Percentiles rank a stretch among this genome's conserved stretches.
Evolutionary conservation across 1,140 invertebrate species (phyloP).

Genomic region (Agrypnia vestita): DNA sequence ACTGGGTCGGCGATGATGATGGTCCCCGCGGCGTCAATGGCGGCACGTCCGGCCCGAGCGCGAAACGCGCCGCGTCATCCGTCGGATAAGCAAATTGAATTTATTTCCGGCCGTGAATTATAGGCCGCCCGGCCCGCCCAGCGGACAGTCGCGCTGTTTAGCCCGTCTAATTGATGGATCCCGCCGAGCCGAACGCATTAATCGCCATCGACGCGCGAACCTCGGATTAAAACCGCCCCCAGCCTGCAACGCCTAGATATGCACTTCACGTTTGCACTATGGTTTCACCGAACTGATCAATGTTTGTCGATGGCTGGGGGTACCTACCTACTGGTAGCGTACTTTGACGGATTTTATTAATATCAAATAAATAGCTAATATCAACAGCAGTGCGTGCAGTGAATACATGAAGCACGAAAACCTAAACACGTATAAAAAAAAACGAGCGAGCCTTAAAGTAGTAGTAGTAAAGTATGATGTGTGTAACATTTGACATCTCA

Average conservation of each 20-base stretch:
- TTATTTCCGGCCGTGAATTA: neutral
- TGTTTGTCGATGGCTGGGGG: neutral
- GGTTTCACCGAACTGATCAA: neutral
- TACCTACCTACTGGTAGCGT: neutral
- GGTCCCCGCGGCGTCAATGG: neutral
- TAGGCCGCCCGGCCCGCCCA: neutral
- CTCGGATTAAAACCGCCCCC: neutral
- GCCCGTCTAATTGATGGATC: constrained; percentile 3
- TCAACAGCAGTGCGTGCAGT: too few species aligned
- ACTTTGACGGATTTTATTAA: too few species aligned
- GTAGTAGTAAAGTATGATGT: too few species aligned
- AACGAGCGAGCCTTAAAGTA: too few species aligned
- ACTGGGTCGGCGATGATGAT: constrained; percentile 5
- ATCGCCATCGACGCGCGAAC: neutral
- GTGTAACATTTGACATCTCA: too few species aligned
- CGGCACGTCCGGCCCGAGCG: neutral
- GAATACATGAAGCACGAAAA: too few species aligned
- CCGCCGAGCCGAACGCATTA: neutral
- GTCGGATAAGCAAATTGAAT: neutral
- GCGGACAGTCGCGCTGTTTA: constrained; percentile 3
- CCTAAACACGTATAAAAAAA: too few species aligned
- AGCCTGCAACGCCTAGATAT: neutral
- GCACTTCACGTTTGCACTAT: neutral
- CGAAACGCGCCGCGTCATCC: neutral
- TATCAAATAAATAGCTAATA: too few species aligned